Base-by-base conservation (phyloP, 2,888 invertebrate species). In the Mesorhabditis belari region DNA sequence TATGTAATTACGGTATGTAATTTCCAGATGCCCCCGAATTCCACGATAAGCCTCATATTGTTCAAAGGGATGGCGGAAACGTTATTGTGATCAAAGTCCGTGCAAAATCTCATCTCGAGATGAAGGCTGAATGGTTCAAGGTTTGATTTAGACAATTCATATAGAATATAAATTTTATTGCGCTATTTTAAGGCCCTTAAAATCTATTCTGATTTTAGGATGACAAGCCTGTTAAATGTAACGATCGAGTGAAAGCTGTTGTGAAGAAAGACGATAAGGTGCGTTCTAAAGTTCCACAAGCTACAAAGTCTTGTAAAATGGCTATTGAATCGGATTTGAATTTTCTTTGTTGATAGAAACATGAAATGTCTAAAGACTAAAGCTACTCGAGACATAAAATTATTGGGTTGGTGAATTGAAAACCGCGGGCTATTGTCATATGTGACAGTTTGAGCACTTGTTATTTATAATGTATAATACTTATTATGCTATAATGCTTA, bases 21-120 rank as follows among this genome's bases (percentile, higher is more conserved):
- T 21, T 60, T 75, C 52, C 61, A 80, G 80, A 81, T 59, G 80
- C 80, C n/a, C 80, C 80, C 29, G 80, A 80, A 53, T 81, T 80
- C 71, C 76, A 77, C 62, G 80, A 81, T 63, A 80, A 80, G 67
- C 80, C 80, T 44, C 78, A 80, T 69, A 80, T 80, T 66, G 77
- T 80, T 35, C 80, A 81, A 60, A 68, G 77, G 56, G 80, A 80
- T 61, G 75, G 74, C 35, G 81, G 80, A 60, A 79, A 77, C 63
- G 66, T 79, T 27, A 75, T 80, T 64, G 71, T 69, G 50, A 81
- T 80, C 64, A 80, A 80, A 65, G 77, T 76, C 51, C 73, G 79
- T 44, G 80, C 74, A 58, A 81, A 81, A 67, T 79, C 79, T 5
- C 77, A 77, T 58, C 65, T 74, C 21, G 81, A 80, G 56, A 73